phyloP scores from a whole-genome alignment of 2,113 vertebrate genomes.

The Sminthopsis crassicaudata region DNA sequence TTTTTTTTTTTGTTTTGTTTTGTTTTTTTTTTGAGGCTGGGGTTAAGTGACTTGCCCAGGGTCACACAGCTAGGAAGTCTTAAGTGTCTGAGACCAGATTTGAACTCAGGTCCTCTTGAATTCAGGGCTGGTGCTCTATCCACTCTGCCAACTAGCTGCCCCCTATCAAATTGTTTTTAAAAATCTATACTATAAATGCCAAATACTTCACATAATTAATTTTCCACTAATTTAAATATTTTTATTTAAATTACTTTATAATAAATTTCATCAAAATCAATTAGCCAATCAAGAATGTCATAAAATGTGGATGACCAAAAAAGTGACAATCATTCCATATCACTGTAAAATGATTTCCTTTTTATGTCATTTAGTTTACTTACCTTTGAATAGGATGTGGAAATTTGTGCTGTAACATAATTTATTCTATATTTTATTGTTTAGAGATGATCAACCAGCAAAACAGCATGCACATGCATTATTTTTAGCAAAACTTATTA shows the following conservation, averaged over 20 bases:
- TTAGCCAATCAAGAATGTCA: constrained; percentile 36
- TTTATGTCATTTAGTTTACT: constrained; percentile 70
- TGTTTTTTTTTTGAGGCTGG: too few relatives aligned
- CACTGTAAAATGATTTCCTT: constrained; percentile 16
- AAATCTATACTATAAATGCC: constrained; percentile 36
- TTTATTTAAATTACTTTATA: not conserved
- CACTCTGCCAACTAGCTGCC: too few relatives aligned
- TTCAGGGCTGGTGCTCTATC: too few relatives aligned
- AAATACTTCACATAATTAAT: constrained; percentile 22
- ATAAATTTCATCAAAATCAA: constrained; percentile 19
- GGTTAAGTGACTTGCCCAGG: too few relatives aligned
- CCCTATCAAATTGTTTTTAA: too few relatives aligned
- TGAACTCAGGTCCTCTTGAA: too few relatives aligned
- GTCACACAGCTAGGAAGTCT: too few relatives aligned
- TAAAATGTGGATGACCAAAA: constrained; percentile 27
- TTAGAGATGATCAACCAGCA: constrained; percentile 69
- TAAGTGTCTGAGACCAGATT: too few relatives aligned
- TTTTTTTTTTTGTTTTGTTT: too few relatives aligned
- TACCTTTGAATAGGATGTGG: constrained; percentile 79
- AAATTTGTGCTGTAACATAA: constrained; percentile 72
- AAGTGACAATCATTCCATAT: constrained; percentile 34
- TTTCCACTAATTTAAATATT: not conserved
- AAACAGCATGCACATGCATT: constrained; percentile 84
- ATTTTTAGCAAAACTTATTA: constrained; percentile 65
- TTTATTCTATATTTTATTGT: constrained; percentile 62